These are phyloP conservation scores for Ornithoptera alexandrae DNA, from an alignment of 2,888 invertebrate species.

Conservation along the genomic window DNA sequence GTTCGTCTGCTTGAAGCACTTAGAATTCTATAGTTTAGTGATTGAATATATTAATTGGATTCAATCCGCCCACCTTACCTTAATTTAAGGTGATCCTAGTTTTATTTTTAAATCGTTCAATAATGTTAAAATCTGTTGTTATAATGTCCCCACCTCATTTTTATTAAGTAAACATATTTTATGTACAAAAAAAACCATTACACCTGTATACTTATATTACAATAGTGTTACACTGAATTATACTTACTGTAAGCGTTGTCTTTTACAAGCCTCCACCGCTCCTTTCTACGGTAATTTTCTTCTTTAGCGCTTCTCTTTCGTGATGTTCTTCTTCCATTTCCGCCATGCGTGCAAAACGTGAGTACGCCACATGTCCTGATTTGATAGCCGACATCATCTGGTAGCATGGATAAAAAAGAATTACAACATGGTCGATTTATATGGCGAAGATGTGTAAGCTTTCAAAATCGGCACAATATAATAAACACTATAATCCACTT, in stretches of 20 bases:
- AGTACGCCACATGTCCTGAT: constrained; percentile 96
- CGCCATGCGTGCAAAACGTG: constrained; percentile 96
- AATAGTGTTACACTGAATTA: not conserved
- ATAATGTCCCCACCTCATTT: too few relatives aligned
- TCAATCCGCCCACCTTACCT: too few relatives aligned
- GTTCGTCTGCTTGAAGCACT: too few relatives aligned
- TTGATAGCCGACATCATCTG: constrained; percentile 99
- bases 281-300: constrained; percentile 93
- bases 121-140: too few relatives aligned
- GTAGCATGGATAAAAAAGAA: constrained; percentile 5
- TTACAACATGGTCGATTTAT: not conserved
- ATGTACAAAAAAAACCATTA: not conserved
- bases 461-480: not conserved
- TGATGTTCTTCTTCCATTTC: constrained; percentile 93
- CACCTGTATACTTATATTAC: not conserved
- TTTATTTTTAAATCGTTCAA: too few relatives aligned
- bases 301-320: constrained; percentile 86
- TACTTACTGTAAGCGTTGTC: constrained; percentile 9
- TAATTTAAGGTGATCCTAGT: too few relatives aligned
- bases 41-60: too few relatives aligned
- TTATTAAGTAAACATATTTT: too few relatives aligned
- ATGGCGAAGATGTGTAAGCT: not conserved
- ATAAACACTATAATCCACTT: not conserved
- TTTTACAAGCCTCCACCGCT: constrained; percentile 95
- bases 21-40: too few relatives aligned